These are phyloP conservation scores for Hemibagrus wyckioides DNA, from an alignment of 2,113 vertebrate species.

Conservation along the genomic window DNA sequence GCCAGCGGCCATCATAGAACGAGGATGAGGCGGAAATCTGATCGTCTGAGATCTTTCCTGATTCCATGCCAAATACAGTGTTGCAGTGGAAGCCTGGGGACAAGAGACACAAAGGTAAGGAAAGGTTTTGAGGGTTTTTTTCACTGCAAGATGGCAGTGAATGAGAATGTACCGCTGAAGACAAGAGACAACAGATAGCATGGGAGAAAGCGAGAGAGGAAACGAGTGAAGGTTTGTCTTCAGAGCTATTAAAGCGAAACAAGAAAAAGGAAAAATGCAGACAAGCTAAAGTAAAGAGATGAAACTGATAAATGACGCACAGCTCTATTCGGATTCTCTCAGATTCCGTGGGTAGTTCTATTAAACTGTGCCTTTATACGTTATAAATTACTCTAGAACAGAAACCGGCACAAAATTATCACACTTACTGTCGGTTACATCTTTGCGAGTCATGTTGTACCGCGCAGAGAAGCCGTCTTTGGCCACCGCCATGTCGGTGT, in stretches of 20 bases:
- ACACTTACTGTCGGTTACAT: slow-evolving; percentile 88
- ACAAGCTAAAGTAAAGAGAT: slow-evolving; percentile 34
- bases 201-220: background rate
- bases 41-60: slow-evolving; percentile 90
- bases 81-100: slow-evolving; percentile 82
- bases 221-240: background rate
- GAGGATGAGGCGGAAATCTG: slow-evolving; percentile 90
- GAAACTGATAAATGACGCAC: slow-evolving; percentile 48
- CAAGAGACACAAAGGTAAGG: slow-evolving; percentile 24
- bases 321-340: background rate
- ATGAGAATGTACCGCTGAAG: background rate
- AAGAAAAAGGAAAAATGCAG: slow-evolving; percentile 44
- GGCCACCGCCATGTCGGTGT: slow-evolving; percentile 97
- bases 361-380: background rate
- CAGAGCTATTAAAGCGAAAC: slow-evolving; percentile 18
- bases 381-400: background rate
- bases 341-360: background rate
- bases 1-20: slow-evolving; percentile 89
- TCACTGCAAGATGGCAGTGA: background rate
- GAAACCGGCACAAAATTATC: slow-evolving; percentile 34
- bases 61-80: slow-evolving; percentile 90
- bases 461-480: slow-evolving; percentile 97
- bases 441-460: slow-evolving; percentile 90
- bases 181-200: slow-evolving; percentile 4
- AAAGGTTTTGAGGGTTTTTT: background rate